phyloP scores from a whole-genome alignment of 2,797 vertebrate genomes.

The Sebastes cheni region DNA sequence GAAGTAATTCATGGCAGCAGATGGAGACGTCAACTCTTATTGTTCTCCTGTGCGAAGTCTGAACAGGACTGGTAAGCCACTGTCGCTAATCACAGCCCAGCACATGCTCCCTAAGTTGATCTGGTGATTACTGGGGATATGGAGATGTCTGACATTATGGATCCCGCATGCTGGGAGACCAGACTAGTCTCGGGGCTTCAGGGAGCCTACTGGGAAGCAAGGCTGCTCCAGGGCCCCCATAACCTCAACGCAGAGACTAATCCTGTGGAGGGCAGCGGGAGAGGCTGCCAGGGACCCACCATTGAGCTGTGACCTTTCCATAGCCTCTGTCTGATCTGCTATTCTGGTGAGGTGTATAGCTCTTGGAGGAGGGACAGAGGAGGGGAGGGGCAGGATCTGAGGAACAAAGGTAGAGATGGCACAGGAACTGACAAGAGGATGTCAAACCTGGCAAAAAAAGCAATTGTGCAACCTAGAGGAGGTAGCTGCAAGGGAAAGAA shows the following conservation, averaged over 20 bases:
- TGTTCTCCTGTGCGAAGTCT: conserved; percentile 73
- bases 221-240: conserved; percentile 17
- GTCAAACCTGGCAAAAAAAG: conserved; percentile 4
- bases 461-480: not conserved
- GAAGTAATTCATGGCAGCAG: conserved; percentile 70
- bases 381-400: not conserved
- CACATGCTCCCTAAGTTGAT: conserved; percentile 51
- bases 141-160: conserved; percentile 72
- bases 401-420: conserved; percentile 3
- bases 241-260: conserved; percentile 23
- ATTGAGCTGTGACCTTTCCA: conserved; percentile 69
- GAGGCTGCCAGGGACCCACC: conserved; percentile 45
- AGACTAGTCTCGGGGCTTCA: conserved; percentile 51
- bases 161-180: conserved; percentile 63
- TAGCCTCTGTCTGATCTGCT: conserved; percentile 48
- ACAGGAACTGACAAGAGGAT: not conserved
- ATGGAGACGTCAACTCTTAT: conserved; percentile 76
- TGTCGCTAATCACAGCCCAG: conserved; percentile 61
- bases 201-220: conserved; percentile 33
- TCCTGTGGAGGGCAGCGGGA: conserved; percentile 53
- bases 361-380: conserved; percentile 25
- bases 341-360: conserved; percentile 25
- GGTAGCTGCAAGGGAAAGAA: not conserved
- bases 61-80: conserved; percentile 64
- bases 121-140: conserved; percentile 63